Evolutionary conservation across 2,797 vertebrate species (phyloP).

Genomic region (Phaenicophaeus curvirostris): DNA sequence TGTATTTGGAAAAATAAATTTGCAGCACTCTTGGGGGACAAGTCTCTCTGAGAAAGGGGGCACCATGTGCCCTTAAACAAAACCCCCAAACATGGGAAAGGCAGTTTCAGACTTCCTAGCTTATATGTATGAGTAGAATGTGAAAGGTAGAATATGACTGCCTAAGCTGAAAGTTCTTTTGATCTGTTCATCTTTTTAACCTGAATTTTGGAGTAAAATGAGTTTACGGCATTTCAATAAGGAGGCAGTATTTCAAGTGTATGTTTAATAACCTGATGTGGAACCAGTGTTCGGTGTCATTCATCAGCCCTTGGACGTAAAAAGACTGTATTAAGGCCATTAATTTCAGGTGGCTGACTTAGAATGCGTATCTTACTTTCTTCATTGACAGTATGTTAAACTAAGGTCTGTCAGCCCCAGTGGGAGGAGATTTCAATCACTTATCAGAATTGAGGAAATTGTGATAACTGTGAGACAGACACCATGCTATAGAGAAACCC

Average conservation of each 20-base stretch:
- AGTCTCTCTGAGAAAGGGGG: background rate
- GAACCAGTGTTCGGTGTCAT: background rate
- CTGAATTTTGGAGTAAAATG: background rate
- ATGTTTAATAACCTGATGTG: accelerated
- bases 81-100: background rate
- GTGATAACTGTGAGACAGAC: background rate
- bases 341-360: background rate
- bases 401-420: background rate
- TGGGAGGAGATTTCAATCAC: background rate
- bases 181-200: background rate
- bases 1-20: background rate
- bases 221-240: background rate
- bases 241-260: background rate
- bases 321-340: background rate
- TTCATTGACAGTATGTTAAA: background rate
- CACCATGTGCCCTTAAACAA: background rate
- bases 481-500: background rate
- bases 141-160: background rate
- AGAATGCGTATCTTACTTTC: background rate
- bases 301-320: background rate
- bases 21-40: accelerated
- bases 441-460: background rate
- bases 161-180: background rate
- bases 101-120: background rate
- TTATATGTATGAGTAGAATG: background rate